Base-by-base conservation (phyloP, 2,113 vertebrate species). In the Myrmophylax atrothorax region DNA sequence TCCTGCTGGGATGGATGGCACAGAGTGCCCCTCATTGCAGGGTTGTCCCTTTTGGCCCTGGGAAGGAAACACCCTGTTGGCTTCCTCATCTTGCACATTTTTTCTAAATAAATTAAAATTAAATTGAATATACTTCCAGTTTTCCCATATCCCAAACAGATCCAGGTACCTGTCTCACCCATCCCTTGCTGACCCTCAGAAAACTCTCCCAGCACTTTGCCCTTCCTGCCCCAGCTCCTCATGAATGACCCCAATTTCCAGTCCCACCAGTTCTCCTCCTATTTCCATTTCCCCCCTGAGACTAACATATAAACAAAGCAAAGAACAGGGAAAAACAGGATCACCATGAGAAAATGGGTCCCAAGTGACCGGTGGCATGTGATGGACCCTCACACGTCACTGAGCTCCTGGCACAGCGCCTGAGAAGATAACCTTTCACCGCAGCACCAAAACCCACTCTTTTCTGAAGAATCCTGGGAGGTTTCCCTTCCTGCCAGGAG, bases 371-470 rank as follows among this genome's bases (percentile, higher is more conserved):
- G 0, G 40, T 2, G 6, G 92, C 24, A 1, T 47, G 68, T 11
- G 14, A 91, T 22, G 22, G 85, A 66, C 23, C 24, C 46, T 18
- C 38, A 19, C 29, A 74, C 22, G 35, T 80, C 94, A 95, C 52
- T 0, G 1, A 12, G 25, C 7, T 23, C 79, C 76, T 95, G 96
- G 95, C 90, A 35, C 0, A 0, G 38, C 25, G 95, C 94, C 92
- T 55, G 52, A 3, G 20, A 72, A 89, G 94, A 96, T 96, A 97
- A 93, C 86, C 94, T 94, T 81, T 74, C 79, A 16, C 83, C 1
- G 4, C 6, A 86, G 33, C 76, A 80, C 75, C 86, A 86, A 56
- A 46, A 84, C 69, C 0, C 81, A 31, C 38, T 35, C 74, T n/a
- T 68, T 89, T 64, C 84, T 0, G 0, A 75, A 47, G 69, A 11